Evolutionary conservation across 2,797 vertebrate species (phyloP).

Genomic region (Poecilia velifera): DNA sequence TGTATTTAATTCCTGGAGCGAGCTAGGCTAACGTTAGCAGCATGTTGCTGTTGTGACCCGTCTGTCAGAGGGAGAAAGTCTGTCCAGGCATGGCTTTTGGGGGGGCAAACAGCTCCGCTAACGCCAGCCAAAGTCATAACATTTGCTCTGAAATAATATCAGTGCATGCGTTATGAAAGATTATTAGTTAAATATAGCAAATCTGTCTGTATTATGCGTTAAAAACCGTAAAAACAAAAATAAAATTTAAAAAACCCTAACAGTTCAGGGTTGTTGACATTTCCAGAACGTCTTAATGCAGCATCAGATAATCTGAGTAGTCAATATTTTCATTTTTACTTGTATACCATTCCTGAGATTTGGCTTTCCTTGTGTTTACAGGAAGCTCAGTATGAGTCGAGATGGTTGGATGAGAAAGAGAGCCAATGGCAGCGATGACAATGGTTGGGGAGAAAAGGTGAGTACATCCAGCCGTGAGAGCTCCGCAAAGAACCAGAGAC

Average conservation of each 20-base stretch:
- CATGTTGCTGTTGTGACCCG: constrained; percentile 34
- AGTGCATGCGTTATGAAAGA: not conserved
- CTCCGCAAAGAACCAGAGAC: not conserved
- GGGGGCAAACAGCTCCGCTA: not conserved
- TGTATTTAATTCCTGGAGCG: constrained; percentile 6
- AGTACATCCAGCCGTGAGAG: constrained; percentile 57
- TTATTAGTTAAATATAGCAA: not conserved
- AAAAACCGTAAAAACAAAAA: not conserved
- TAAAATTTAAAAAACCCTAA: no score
- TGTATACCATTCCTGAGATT: not conserved
- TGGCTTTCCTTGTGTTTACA: constrained; percentile 58
- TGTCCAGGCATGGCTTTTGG: constrained; percentile 51
- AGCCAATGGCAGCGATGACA: constrained; percentile 83
- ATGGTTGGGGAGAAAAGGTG: constrained; percentile 93
- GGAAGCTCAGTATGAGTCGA: constrained; percentile 94
- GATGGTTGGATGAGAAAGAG: constrained; percentile 92
- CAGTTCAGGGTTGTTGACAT: not conserved
- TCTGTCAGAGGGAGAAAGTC: constrained; percentile 44
- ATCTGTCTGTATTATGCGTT: constrained; percentile 1
- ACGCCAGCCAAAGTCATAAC: not conserved
- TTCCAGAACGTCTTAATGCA: not conserved
- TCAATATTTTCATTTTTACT: not conserved
- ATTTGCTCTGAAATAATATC: not conserved
- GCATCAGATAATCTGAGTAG: not conserved
- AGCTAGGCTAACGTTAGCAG: constrained; percentile 61